These are phyloP conservation scores for Penaeus monodon DNA, from an alignment of 2,888 invertebrate genomes.

Conservation along the genomic window DNA sequence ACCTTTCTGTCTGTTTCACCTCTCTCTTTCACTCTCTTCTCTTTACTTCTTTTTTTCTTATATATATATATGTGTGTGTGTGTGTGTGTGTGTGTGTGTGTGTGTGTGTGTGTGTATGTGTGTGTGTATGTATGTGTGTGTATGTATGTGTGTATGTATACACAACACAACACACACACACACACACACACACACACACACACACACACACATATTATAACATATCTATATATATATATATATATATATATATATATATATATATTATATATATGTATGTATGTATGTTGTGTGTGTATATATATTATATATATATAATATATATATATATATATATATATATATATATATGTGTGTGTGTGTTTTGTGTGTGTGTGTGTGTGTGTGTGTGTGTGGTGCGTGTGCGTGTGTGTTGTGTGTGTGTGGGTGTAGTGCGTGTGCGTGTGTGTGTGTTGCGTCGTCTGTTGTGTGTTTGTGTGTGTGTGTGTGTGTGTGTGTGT, in stretches of 20 bases:
- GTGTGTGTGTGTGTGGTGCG: background rate
- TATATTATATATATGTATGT: slow-evolving; percentile 15
- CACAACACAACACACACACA: background rate
- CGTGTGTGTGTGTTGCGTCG: background rate
- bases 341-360: slow-evolving; percentile 1
- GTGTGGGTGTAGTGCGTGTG: background rate
- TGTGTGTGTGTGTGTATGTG: background rate
- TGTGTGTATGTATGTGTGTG: background rate
- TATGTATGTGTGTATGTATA: background rate
- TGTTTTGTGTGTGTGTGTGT: background rate
- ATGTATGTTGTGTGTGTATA: background rate
- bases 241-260: slow-evolving; percentile 21
- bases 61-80: too few relatives aligned
- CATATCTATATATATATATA: background rate
- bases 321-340: background rate
- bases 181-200: background rate
- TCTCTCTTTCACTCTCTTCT: too few relatives aligned
- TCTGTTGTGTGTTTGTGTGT: background rate
- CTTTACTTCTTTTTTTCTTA: too few relatives aligned
- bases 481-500: slow-evolving; percentile 12
- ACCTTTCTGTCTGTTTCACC: too few relatives aligned
- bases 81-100: background rate
- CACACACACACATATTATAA: background rate
- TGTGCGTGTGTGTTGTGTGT: background rate
- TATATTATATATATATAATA: background rate